Evolutionary conservation across 2,888 invertebrate genomes (phyloP).

Genomic region (Neoascia interrupta): DNA sequence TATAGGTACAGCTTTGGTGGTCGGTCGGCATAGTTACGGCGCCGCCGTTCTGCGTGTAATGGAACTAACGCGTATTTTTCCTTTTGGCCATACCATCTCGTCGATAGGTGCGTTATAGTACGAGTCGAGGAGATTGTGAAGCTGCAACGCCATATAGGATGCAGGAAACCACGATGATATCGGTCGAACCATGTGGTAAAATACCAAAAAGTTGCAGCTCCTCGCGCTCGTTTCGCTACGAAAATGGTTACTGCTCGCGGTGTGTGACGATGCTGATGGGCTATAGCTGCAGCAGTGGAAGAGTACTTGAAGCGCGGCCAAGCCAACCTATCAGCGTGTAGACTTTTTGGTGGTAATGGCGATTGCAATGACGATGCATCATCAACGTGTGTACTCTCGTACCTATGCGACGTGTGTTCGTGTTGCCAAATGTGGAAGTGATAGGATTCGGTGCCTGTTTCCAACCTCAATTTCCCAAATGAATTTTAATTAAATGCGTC

Average conservation of each 20-base stretch:
- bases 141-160: conserved; percentile 62
- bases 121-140: neutral
- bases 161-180: conserved; percentile 68
- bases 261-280: conserved; percentile 14
- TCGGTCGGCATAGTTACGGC: conserved; percentile 61
- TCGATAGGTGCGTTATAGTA: too few species aligned
- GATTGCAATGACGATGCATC: conserved; percentile 57
- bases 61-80: conserved; percentile 59
- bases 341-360: conserved; percentile 55
- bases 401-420: conserved; percentile 28
- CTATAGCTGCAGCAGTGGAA: conserved; percentile 4
- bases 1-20: conserved; percentile 35
- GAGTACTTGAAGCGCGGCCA: conserved; percentile 65
- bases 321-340: conserved; percentile 68
- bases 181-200: conserved; percentile 65
- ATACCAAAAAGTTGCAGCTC: conserved; percentile 66
- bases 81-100: too few species aligned
- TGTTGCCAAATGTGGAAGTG: conserved; percentile 65
- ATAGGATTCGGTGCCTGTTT: conserved; percentile 65
- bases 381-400: conserved; percentile 35
- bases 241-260: conserved; percentile 51
- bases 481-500: conserved; percentile 70
- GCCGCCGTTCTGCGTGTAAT: conserved; percentile 49
- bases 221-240: conserved; percentile 13
- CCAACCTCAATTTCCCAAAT: conserved; percentile 69